Conservation (phyloP, 2,113 vertebrate genomes). For the Serinus canaria region DNA sequence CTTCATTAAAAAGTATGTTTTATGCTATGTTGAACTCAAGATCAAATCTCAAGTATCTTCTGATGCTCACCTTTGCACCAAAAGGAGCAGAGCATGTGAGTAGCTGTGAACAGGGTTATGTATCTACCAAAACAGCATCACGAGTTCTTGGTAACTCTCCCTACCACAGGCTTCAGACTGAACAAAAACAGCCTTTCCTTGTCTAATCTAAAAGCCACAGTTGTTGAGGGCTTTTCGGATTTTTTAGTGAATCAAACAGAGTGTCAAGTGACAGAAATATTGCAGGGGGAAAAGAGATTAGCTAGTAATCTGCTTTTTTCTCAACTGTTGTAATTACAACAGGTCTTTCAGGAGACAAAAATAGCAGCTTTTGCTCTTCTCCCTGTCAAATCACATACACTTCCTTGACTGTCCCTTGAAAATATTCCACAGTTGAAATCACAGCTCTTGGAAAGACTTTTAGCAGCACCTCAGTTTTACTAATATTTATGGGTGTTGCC, state of each 20-base stretch:
- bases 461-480: background rate
- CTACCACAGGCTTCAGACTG: background rate
- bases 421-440: background rate
- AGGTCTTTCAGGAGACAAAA: slow-evolving; percentile 24
- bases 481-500: background rate
- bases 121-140: background rate
- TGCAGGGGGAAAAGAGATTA: background rate
- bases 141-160: background rate
- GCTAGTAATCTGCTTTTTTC: slow-evolving; percentile 1
- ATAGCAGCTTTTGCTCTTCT: background rate
- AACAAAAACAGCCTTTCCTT: background rate
- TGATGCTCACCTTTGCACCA: background rate
- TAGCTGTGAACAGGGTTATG: background rate
- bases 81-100: background rate
- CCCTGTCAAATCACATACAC: background rate
- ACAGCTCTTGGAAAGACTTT: slow-evolving; percentile 2
- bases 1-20: background rate
- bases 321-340: background rate
- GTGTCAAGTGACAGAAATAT: background rate
- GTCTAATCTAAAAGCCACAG: background rate
- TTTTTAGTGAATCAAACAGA: background rate
- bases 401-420: background rate
- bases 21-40: background rate
- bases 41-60: background rate
- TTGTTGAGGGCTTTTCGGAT: background rate